These are phyloP conservation scores for Gnathonemus echidnorhynchus DNA, from an alignment of 2,113 vertebrate genomes.

Conservation along the genomic window DNA sequence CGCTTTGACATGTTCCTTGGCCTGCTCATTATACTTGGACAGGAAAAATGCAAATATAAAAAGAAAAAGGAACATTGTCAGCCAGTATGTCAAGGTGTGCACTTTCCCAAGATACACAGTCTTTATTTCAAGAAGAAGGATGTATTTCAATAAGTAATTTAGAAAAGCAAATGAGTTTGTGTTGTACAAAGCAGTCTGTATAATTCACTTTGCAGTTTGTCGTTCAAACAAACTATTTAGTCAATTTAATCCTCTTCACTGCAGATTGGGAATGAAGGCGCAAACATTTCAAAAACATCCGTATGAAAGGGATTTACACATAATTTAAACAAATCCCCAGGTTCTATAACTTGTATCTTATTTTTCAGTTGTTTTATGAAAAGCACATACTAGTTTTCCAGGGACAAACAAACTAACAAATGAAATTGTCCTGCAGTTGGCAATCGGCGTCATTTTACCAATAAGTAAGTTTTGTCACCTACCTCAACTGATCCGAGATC, in stretches of 20 bases:
- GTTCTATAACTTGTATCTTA: not conserved
- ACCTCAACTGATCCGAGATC: conserved; percentile 34
- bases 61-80: not conserved
- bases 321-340: not conserved
- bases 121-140: not conserved
- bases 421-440: not conserved
- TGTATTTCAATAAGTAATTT: not conserved
- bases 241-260: not conserved
- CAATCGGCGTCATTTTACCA: conserved; percentile 27
- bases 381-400: not conserved
- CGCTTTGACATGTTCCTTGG: not conserved
- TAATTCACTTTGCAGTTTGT: not conserved
- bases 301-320: not conserved
- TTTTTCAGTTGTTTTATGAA: not conserved
- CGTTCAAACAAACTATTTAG: not conserved
- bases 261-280: not conserved
- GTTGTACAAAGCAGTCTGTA: not conserved
- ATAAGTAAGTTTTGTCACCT: conserved; percentile 51
- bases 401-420: not conserved
- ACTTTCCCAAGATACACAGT: not conserved
- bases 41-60: not conserved
- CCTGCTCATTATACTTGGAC: not conserved
- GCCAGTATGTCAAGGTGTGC: not conserved
- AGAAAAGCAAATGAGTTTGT: not conserved
- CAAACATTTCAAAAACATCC: not conserved